Evolutionary conservation across 2,888 invertebrate genomes (phyloP).

Genomic region (Agonum fuliginosum): DNA sequence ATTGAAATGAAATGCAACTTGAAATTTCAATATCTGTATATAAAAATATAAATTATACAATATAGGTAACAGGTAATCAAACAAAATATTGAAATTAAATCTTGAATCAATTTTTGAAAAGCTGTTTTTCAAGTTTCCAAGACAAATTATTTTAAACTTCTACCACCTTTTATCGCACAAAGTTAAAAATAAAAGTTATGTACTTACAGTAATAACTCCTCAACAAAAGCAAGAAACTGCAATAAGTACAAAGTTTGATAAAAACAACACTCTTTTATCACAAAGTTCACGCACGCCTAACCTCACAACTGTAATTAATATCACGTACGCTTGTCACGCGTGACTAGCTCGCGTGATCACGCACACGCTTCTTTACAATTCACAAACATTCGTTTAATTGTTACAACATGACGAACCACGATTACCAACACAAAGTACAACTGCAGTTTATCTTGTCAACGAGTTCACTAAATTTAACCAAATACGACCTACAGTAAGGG

Average conservation of each 20-base stretch:
- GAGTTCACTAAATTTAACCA: neutral
- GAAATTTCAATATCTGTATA: too few relatives aligned
- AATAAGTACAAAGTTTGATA: neutral
- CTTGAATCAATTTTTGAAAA: too few relatives aligned
- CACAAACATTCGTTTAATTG: constrained; percentile 5
- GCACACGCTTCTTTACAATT: neutral
- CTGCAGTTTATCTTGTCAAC: constrained; percentile 16
- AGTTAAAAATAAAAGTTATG: neutral
- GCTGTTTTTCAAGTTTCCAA: neutral
- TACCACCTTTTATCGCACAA: neutral
- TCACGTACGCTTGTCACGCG: neutral
- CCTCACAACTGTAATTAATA: neutral
- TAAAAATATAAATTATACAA: too few relatives aligned
- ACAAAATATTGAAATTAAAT: too few relatives aligned
- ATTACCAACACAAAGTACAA: neutral
- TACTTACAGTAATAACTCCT: neutral
- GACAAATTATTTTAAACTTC: too few relatives aligned
- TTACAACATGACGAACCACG: neutral
- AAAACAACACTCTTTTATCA: neutral
- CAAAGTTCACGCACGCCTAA: neutral
- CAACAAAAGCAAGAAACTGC: neutral
- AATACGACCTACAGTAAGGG: neutral
- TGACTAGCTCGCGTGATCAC: constrained; percentile 5
- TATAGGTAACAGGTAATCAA: too few relatives aligned
- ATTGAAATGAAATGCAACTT: too few relatives aligned